Conservation (phyloP, 2,113 vertebrate genomes). For the Leptosomus discolor region DNA sequence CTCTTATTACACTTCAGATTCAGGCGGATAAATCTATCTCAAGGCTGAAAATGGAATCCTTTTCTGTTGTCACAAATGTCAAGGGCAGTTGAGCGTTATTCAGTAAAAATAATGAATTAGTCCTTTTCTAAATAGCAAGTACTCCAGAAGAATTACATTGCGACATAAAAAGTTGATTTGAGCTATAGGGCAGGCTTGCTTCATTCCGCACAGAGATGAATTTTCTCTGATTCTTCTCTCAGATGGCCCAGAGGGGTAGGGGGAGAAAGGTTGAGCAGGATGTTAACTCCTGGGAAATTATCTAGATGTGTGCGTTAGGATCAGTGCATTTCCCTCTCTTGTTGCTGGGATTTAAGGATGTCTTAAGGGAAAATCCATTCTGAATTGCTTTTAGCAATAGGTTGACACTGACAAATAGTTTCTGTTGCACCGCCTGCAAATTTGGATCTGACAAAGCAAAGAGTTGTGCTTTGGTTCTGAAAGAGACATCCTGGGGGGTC, state of each 20-base stretch:
- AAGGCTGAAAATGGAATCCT: background rate
- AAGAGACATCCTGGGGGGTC: background rate
- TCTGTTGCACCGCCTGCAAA: background rate
- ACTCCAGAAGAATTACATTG: background rate
- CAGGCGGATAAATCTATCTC: background rate
- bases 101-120: background rate
- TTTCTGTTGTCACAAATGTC: background rate
- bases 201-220: fast-evolving
- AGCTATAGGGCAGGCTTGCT: background rate
- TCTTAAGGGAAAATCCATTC: background rate
- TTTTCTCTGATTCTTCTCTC: background rate
- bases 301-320: fast-evolving
- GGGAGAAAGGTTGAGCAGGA: background rate
- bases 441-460: background rate
- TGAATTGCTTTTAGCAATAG: background rate
- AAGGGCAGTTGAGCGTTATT: background rate
- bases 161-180: background rate
- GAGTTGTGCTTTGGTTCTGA: background rate
- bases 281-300: background rate
- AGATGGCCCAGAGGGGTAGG: background rate
- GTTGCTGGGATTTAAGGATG: background rate
- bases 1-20: background rate
- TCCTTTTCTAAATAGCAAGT: background rate
- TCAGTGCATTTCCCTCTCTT: background rate
- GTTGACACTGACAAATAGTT: background rate